phyloP scores from a whole-genome alignment of 2,888 invertebrate species.

The Onthophagus sagittarius region DNA sequence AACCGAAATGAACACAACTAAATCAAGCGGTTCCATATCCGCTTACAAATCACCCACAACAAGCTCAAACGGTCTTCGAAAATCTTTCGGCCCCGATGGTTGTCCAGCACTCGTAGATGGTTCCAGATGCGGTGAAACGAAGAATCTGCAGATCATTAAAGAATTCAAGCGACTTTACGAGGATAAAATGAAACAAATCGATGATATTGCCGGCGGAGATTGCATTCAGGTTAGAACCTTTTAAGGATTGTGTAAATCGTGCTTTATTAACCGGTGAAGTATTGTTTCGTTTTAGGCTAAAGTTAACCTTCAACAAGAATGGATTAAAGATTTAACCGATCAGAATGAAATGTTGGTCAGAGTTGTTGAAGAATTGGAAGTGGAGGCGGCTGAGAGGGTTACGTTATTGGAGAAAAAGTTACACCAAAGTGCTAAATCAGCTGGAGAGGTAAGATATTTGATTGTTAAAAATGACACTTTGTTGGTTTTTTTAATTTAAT shows the following conservation, averaged over 20 bases:
- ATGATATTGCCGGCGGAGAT: conserved; percentile 50
- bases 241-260: conserved; percentile 4
- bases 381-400: conserved; percentile 59
- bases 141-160: conserved; percentile 52
- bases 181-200: conserved; percentile 57
- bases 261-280: conserved; percentile 25
- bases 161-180: conserved; percentile 63
- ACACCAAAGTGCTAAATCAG: conserved; percentile 46
- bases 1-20: neutral
- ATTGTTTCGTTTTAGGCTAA: conserved; percentile 54
- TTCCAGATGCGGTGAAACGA: conserved; percentile 41
- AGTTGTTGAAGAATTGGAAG: conserved; percentile 65
- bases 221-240: conserved; percentile 30
- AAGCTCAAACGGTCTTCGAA: neutral
- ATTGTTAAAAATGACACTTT: neutral
- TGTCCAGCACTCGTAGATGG: conserved; percentile 27
- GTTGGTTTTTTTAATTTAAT: neutral
- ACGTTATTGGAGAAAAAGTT: conserved; percentile 54
- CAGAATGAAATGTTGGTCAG: conserved; percentile 66
- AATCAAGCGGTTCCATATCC: neutral
- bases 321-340: conserved; percentile 64
- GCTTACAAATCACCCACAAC: neutral
- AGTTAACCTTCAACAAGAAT: conserved; percentile 58
- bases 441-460: conserved; percentile 40
- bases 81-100: conserved; percentile 21